These are phyloP conservation scores for Excalfactoria chinensis DNA, from an alignment of 2,113 vertebrate species.

Conservation along the genomic window DNA sequence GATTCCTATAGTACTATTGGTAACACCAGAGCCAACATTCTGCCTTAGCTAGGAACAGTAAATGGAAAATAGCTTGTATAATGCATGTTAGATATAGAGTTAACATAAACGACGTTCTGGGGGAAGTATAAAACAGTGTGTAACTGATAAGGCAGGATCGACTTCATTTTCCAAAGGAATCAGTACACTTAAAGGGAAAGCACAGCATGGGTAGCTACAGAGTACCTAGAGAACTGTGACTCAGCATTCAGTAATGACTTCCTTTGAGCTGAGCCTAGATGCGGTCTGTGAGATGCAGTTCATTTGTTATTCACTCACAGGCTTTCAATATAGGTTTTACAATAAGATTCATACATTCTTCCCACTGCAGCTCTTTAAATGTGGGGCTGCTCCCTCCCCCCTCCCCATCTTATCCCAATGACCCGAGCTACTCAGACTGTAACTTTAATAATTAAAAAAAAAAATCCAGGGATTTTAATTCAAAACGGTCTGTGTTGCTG, in stretches of 20 bases:
- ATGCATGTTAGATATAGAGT: slow-evolving; percentile 65
- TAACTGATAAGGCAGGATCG: slow-evolving; percentile 42
- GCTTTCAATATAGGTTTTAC: neutral
- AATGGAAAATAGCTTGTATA: slow-evolving; percentile 62
- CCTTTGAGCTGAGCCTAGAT: neutral
- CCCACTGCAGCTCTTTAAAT: neutral
- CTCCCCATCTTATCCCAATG: neutral
- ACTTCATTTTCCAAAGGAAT: slow-evolving; percentile 35
- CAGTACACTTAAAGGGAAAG: neutral
- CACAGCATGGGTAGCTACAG: neutral
- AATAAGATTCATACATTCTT: neutral
- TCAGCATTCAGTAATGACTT: neutral
- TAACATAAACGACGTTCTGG: slow-evolving; percentile 21
- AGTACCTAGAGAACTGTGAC: neutral
- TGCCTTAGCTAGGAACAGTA: slow-evolving; percentile 60
- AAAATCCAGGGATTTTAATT: neutral
- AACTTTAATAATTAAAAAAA: neutral
- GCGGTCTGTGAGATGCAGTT: neutral
- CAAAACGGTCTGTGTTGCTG: neutral
- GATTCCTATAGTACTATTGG: slow-evolving; percentile 62
- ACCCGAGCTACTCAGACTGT: neutral
- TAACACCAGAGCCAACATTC: slow-evolving; percentile 54
- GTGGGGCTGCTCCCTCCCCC: neutral
- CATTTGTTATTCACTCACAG: neutral
- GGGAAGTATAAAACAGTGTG: neutral